These are phyloP conservation scores for Xylocampa areola DNA, from an alignment of 2,888 invertebrate genomes.

Conservation along the genomic window DNA sequence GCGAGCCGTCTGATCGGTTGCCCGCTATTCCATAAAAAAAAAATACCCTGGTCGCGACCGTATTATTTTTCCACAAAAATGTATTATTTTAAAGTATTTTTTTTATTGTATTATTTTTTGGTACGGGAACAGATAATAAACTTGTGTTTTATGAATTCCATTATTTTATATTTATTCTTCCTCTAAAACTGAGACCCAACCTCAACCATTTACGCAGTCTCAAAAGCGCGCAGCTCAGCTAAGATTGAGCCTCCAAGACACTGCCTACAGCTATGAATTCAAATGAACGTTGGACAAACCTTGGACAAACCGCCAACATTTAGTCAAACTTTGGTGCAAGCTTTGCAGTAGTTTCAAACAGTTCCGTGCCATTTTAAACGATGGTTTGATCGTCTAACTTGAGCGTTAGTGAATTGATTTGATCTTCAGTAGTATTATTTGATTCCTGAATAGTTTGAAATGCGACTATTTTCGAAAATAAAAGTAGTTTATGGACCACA, in stretches of 20 bases:
- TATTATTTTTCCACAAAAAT: too few relatives aligned
- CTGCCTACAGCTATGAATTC: conserved; percentile 63
- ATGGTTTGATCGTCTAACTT: conserved; percentile 23
- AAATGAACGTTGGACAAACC: conserved; percentile 63
- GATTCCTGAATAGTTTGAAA: conserved; percentile 3
- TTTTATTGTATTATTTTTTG: too few relatives aligned
- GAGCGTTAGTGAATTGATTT: conserved; percentile 23
- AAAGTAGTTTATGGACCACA: too few relatives aligned
- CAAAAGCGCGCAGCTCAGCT: conserved; percentile 61
- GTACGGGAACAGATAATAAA: too few relatives aligned
- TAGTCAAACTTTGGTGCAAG: conserved; percentile 1
- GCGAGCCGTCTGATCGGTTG: too few relatives aligned
- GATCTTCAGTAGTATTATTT: conserved; percentile 16
- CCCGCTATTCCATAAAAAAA: too few relatives aligned
- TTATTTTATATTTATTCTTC: background rate
- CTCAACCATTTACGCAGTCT: conserved; percentile 64
- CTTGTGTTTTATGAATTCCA: too few relatives aligned
- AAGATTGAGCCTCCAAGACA: conserved; percentile 67
- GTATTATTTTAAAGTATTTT: too few relatives aligned
- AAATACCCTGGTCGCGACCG: too few relatives aligned
- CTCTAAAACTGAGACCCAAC: conserved; percentile 46
- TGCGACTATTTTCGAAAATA: background rate
- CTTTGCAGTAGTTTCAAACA: conserved; percentile 30
- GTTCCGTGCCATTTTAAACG: conserved; percentile 15
- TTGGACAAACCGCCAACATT: conserved; percentile 24